Conservation (phyloP, 2,797 vertebrate genomes). For the Myotis findleyi region DNA sequence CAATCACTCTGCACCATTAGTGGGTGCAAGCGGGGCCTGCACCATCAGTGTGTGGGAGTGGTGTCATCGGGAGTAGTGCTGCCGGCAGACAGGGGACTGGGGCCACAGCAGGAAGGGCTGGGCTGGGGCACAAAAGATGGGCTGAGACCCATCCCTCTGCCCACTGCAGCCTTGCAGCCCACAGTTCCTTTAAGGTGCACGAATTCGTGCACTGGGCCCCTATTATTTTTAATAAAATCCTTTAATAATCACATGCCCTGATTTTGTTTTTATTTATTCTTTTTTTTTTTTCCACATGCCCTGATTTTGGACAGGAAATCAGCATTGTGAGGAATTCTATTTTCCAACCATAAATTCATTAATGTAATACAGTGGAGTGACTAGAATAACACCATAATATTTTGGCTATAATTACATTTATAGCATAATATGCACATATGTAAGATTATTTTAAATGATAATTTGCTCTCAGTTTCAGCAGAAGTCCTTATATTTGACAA, state of each 20-base stretch:
- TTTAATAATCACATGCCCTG: background rate
- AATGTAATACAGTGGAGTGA: background rate
- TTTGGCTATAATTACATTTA: background rate
- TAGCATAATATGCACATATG: background rate
- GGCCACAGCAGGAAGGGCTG: too few relatives aligned
- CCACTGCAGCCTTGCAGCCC: too few relatives aligned
- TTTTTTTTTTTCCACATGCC: background rate
- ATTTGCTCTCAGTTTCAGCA: background rate
- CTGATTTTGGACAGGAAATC: background rate
- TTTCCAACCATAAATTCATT: background rate
- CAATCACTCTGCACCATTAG: too few relatives aligned
- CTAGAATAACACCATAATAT: background rate
- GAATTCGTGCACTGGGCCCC: too few relatives aligned
- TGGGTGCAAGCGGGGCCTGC: too few relatives aligned
- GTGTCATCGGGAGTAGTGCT: too few relatives aligned
- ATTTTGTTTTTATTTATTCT: background rate
- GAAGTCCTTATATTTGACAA: background rate
- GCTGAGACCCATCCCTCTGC: too few relatives aligned
- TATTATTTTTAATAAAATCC: background rate
- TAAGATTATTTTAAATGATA: constrained; percentile 25
- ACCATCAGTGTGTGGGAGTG: too few relatives aligned
- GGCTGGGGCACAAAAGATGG: too few relatives aligned
- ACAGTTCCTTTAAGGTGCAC: too few relatives aligned
- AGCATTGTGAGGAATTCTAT: background rate
- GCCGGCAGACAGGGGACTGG: too few relatives aligned